Conservation (phyloP, 2,113 vertebrate species). For the Erinaceus europaeus region DNA sequence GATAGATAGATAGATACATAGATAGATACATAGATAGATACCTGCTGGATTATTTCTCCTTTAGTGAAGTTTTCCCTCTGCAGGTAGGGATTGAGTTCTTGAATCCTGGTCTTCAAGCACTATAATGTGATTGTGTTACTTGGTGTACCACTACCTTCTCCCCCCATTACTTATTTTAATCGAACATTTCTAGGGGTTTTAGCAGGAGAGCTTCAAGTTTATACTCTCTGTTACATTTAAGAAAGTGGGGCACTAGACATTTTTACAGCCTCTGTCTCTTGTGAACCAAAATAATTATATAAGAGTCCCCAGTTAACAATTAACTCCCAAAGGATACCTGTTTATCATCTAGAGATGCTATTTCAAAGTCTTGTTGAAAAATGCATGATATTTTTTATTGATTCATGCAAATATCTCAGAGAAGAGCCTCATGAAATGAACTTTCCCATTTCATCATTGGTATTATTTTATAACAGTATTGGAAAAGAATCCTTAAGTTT, state of each 20-base stretch:
- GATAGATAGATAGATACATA: too few relatives aligned
- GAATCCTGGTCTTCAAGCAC: too few relatives aligned
- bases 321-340: neutral
- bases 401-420: neutral
- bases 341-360: neutral
- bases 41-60: too few relatives aligned
- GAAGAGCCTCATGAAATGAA: neutral
- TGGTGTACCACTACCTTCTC: too few relatives aligned
- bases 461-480: neutral
- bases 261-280: neutral
- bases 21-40: too few relatives aligned
- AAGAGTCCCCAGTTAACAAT: neutral
- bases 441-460: neutral
- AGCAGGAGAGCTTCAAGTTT: neutral
- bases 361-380: neutral
- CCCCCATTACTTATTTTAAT: too few relatives aligned
- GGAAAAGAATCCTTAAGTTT: too few relatives aligned
- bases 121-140: too few relatives aligned
- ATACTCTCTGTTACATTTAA: neutral
- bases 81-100: too few relatives aligned
- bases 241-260: neutral
- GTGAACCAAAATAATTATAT: neutral
- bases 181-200: neutral
- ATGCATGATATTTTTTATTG: neutral
- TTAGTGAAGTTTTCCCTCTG: too few relatives aligned